A percentile compares a stretch with the other conserved stretches of the same genome.
These are phyloP conservation scores for Eilema sororculum DNA, from an alignment of 2,888 invertebrate genomes.

Conservation along the genomic window DNA sequence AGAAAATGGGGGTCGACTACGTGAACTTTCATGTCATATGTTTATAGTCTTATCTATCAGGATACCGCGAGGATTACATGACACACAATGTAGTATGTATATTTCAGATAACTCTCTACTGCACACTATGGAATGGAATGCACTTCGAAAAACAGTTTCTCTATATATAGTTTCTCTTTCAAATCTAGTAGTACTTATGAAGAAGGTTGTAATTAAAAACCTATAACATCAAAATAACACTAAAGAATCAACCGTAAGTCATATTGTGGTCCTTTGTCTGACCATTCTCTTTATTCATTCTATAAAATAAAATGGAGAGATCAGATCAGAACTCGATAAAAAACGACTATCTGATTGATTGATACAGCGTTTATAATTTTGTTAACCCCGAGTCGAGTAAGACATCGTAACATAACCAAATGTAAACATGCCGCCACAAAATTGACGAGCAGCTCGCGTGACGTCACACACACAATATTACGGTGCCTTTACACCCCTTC, in stretches of 20 bases:
- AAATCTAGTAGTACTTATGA: background rate
- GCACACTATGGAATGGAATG: background rate
- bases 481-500: conserved; percentile 52
- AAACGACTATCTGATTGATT: background rate
- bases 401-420: conserved; percentile 48
- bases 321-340: background rate
- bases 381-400: conserved; percentile 24
- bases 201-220: background rate
- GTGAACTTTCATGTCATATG: conserved; percentile 84
- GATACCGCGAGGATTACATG: conserved; percentile 34
- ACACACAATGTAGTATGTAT: conserved; percentile 23
- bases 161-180: background rate
- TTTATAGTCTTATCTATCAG: conserved; percentile 66
- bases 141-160: background rate
- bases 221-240: background rate
- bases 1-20: conserved; percentile 79
- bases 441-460: conserved; percentile 82
- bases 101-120: conserved; percentile 20
- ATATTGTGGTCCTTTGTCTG: too few relatives aligned
- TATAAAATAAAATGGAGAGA: too few relatives aligned
- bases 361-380: conserved; percentile 24
- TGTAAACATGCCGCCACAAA: conserved; percentile 49
- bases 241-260: too few relatives aligned
- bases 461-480: conserved; percentile 66
- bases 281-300: background rate